phyloP scores from a whole-genome alignment of 2,113 vertebrate species.

The Ifrita kowaldi region DNA sequence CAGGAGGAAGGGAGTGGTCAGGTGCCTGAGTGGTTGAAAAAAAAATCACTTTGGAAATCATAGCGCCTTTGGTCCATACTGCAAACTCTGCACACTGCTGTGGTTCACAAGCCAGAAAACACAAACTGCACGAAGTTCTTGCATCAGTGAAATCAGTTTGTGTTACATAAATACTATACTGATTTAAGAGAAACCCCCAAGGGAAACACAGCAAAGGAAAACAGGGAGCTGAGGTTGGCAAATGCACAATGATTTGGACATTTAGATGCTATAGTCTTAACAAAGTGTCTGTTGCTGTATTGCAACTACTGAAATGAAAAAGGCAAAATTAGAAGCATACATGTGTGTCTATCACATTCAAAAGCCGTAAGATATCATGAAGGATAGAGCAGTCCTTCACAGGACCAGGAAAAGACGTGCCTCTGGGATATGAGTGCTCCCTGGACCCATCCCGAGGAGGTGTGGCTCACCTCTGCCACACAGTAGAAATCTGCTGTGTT shows the following conservation, averaged over 20 bases:
- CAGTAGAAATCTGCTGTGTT: not conserved
- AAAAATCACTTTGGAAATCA: not conserved
- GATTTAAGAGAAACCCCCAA: not conserved
- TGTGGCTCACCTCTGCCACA: not conserved
- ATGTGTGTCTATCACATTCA: not conserved
- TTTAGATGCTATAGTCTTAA: not conserved
- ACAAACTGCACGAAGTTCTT: not conserved
- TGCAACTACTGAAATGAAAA: not conserved
- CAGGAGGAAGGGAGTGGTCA: not conserved
- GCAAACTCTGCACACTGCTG: not conserved
- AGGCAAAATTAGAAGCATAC: not conserved
- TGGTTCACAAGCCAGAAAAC: not conserved
- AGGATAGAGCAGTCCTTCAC: not conserved
- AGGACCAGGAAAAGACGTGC: not conserved
- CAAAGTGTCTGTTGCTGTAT: not conserved
- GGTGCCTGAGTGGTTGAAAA: not conserved
- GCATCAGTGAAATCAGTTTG: not conserved
- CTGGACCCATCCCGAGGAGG: accelerated
- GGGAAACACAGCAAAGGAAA: not conserved
- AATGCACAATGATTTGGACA: not conserved
- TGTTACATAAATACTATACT: not conserved
- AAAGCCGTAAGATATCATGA: not conserved
- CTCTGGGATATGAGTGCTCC: not conserved
- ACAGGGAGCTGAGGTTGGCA: not conserved
- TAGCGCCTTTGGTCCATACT: not conserved